phyloP scores from a whole-genome alignment of 2,797 vertebrate species.

The Myripristis jacobus region DNA sequence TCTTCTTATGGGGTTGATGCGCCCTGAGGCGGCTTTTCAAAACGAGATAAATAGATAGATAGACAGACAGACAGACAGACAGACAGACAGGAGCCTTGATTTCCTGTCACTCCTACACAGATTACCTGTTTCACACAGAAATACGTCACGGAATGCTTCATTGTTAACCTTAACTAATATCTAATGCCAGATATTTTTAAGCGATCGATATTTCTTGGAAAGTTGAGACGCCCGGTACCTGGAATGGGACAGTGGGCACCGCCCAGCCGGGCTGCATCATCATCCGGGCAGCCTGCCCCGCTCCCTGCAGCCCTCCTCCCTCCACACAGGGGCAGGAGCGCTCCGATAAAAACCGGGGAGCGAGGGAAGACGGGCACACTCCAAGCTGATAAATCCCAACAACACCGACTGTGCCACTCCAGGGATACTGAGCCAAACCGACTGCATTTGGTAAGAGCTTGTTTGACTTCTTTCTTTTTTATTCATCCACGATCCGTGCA shows the following conservation, averaged over 20 bases:
- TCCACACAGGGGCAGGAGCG: not conserved
- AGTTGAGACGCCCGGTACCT: too few relatives aligned
- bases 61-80: not conserved
- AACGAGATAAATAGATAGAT: not conserved
- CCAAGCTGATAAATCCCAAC: not conserved
- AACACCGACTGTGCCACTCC: not conserved
- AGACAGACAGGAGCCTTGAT: too few relatives aligned
- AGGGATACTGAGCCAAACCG: slow-evolving; percentile 4
- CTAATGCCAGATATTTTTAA: too few relatives aligned
- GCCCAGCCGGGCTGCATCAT: slow-evolving; percentile 52
- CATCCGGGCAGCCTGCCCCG: slow-evolving; percentile 14
- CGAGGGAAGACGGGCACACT: not conserved
- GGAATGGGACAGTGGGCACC: slow-evolving; percentile 20
- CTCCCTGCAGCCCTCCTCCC: slow-evolving; percentile 38
- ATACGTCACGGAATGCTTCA: too few relatives aligned
- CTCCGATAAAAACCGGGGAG: slow-evolving; percentile 51
- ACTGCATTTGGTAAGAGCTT: slow-evolving; percentile 48
- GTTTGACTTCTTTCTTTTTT: not conserved
- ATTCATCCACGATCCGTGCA: not conserved
- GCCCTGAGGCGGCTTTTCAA: too few relatives aligned
- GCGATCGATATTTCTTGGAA: too few relatives aligned
- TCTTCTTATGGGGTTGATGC: not conserved
- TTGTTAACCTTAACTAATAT: too few relatives aligned
- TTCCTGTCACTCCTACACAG: too few relatives aligned
- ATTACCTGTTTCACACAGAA: too few relatives aligned